These are phyloP conservation scores for Carassius carassius DNA, from an alignment of 2,113 vertebrate species.

Conservation along the genomic window DNA sequence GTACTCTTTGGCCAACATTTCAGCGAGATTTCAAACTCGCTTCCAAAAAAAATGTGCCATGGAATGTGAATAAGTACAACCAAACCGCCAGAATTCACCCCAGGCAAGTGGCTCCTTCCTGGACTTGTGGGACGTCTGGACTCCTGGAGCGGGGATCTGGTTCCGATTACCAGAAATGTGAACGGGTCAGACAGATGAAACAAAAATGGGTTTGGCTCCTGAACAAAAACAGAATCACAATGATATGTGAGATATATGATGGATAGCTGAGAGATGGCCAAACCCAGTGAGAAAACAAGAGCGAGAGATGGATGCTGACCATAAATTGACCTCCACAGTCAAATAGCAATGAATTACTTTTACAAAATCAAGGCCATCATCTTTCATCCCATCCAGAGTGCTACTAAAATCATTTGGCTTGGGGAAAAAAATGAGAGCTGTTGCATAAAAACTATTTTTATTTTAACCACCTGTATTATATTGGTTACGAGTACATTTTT, in stretches of 20 bases:
- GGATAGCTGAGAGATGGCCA: conserved; percentile 21
- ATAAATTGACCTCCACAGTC: background rate
- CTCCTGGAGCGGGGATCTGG: conserved; percentile 39
- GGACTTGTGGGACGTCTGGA: conserved; percentile 21
- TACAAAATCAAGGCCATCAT: background rate
- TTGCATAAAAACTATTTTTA: background rate
- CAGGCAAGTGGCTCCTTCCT: conserved; percentile 12
- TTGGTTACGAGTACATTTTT: too few species aligned
- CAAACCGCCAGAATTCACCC: conserved; percentile 16
- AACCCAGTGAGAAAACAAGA: conserved; percentile 41
- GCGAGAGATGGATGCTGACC: background rate
- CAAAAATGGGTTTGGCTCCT: conserved; percentile 16
- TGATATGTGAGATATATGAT: background rate
- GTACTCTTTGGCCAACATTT: conserved; percentile 26
- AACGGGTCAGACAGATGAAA: conserved; percentile 39
- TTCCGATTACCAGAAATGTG: conserved; percentile 44
- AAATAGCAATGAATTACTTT: background rate
- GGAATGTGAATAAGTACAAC: conserved; percentile 31
- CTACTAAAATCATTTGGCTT: background rate
- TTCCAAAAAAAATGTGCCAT: conserved; percentile 15
- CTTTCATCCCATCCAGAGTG: background rate
- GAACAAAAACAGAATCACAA: conserved; percentile 16
- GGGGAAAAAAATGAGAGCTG: background rate
- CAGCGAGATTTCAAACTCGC: conserved; percentile 6
- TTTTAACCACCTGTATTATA: background rate